phyloP scores from a whole-genome alignment of 2,797 vertebrate species.

The Calcarius lapponicus region DNA sequence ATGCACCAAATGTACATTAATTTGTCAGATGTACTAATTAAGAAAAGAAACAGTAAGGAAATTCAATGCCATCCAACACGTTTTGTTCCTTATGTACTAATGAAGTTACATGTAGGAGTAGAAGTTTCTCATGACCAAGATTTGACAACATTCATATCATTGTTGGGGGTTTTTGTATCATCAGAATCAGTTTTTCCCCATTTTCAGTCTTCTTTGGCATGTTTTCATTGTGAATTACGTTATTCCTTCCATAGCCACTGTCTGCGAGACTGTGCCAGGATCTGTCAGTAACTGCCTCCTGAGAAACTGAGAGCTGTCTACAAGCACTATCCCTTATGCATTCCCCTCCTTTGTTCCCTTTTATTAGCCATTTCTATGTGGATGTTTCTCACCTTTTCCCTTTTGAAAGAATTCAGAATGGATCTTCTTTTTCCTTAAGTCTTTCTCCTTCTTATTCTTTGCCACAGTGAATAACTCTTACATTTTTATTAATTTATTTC shows the following conservation, averaged over 20 bases:
- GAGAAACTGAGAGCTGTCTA: not conserved
- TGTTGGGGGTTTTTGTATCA: not conserved
- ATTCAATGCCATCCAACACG: not conserved
- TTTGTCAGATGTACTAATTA: constrained; percentile 24
- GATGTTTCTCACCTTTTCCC: not conserved
- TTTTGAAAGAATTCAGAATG: not conserved
- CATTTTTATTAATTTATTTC: not conserved
- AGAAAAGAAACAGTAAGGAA: not conserved
- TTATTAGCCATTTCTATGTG: not conserved
- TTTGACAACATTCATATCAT: not conserved
- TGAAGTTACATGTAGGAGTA: not conserved
- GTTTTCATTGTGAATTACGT: not conserved
- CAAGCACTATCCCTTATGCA: not conserved
- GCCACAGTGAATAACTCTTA: not conserved
- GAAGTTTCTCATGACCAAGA: not conserved
- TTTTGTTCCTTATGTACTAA: not conserved
- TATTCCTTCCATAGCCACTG: not conserved
- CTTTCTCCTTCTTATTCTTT: not conserved
- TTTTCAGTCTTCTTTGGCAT: not conserved
- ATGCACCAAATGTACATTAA: not conserved
- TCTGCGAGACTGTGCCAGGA: not conserved
- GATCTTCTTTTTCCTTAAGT: not conserved
- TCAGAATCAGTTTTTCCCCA: not conserved
- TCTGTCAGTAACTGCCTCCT: not conserved
- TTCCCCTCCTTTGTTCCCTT: not conserved